These are phyloP conservation scores for Hydrolagus affinis DNA, from an alignment of 2,113 vertebrate species.

Conservation along the genomic window DNA sequence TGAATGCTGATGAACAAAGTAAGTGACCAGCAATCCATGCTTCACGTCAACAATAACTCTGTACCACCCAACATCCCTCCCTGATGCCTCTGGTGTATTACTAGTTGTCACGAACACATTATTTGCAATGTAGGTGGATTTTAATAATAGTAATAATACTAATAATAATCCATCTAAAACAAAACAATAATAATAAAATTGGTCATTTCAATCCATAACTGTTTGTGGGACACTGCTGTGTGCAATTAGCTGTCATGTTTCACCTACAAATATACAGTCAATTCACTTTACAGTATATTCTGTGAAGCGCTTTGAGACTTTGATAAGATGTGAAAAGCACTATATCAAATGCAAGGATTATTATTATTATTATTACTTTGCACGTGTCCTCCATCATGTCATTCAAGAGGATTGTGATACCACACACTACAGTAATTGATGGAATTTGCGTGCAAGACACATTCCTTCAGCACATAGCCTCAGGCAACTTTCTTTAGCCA, in stretches of 20 bases:
- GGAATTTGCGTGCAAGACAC: neutral
- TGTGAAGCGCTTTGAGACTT: no score
- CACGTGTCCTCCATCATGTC: neutral
- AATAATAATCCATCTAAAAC: no score
- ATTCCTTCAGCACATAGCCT: neutral
- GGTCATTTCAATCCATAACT: no score
- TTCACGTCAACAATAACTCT: neutral
- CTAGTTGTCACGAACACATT: neutral
- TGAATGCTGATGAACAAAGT: neutral
- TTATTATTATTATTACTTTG: no score
- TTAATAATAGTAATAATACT: no score
- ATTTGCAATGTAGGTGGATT: neutral
- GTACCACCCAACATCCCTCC: neutral
- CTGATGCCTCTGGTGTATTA: neutral
- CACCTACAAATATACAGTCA: no score
- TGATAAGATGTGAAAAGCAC: no score
- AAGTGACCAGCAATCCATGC: neutral
- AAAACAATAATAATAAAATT: no score
- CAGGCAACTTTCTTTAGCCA: neutral
- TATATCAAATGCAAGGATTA: no score
- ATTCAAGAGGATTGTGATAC: neutral
- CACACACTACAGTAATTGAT: neutral
- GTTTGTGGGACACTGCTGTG: no score
- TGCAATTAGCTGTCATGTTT: no score
- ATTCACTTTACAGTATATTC: no score